Percentiles rank a stretch among this genome's conserved stretches.
Conservation (phyloP, 2,888 invertebrate genomes). For the Campoplex nolae region DNA sequence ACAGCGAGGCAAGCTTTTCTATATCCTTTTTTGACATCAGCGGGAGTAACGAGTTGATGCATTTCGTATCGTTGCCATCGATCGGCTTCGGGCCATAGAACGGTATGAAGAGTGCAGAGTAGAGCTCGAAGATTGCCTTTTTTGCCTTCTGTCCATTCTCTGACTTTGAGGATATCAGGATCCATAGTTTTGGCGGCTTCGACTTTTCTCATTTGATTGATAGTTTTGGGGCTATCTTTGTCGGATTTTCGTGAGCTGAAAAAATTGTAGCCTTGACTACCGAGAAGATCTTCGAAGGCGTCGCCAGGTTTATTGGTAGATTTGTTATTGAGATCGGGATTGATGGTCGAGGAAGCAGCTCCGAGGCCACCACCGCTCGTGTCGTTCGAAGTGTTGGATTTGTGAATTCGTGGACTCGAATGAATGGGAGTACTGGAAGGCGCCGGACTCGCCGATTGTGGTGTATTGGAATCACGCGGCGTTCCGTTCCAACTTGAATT, state of each 20-base stretch:
- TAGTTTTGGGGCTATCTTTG: conserved; percentile 93
- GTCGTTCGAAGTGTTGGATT: conserved; percentile 74
- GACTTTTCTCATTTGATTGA: conserved; percentile 96
- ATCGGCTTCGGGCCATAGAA: conserved; percentile 94
- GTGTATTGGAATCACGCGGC: conserved; percentile 82
- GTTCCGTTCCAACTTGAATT: conserved; percentile 83
- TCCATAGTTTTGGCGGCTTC: conserved; percentile 95
- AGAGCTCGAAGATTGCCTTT: conserved; percentile 98
- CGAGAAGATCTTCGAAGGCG: conserved; percentile 96
- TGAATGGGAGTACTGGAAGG: conserved; percentile 85
- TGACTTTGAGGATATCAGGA: conserved; percentile 93
- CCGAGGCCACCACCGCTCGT: conserved; percentile 55
- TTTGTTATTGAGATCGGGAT: conserved; percentile 80
- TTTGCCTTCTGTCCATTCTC: conserved; percentile 97
- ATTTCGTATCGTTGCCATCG: conserved; percentile 98
- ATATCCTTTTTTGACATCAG: conserved; percentile 98
- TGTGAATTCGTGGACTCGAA: conserved; percentile 83
- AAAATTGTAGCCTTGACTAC: conserved; percentile 95
- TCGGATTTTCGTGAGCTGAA: conserved; percentile 86
- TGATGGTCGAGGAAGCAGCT: conserved; percentile 84
- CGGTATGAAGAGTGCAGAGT: conserved; percentile 96
- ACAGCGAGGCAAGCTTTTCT: conserved; percentile 98
- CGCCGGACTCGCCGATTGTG: conserved; percentile 82
- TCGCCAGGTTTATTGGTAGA: conserved; percentile 85
- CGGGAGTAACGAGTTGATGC: conserved; percentile 95